Evolutionary conservation across 1,140 invertebrate genomes (phyloP), one percentile per base, ranked within the genome.

Genomic region (Leptinotarsa undecemlineata): DNA sequence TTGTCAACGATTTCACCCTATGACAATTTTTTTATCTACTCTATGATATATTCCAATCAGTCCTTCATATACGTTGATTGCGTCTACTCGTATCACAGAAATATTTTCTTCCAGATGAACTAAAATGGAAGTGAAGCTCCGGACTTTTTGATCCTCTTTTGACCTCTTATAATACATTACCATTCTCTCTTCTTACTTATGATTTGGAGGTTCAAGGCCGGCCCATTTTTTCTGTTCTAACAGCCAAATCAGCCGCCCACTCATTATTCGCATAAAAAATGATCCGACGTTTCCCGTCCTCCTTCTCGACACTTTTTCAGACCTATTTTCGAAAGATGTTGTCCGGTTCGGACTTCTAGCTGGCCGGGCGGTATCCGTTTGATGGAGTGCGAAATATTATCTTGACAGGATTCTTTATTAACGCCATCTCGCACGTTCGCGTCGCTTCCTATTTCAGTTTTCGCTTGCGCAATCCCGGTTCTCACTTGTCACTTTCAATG

Each of bases 371-470:
- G 64, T 71, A 68, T 74, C 63, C 72, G 67, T 47, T 68, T 77
- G 76, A 77, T 75, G 73, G 76, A 75, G 76, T 77, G 74, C 75
- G 74, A 77, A 74, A 77, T 77, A 77, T 77, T 74, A 68, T 73
- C 73, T 74, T 77, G 76, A 77, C 76, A 77, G 76, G 67, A 75
- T 77, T 75, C 76, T 77, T 77, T 77, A 77, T 77, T 77, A 77
- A 75, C 71, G 72, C 73, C 63, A 73, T 76, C 72, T 69, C 72
- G 75, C 75, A 74, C 69, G 75, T 68, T 76, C 68, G 19, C 63
- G 68, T 73, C 75, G 68, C 21, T 73, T 67, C 75, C 48, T 68
- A 71, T 61, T 71, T 71, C 51, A 17, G 69, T 71, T 71, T 26
- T 47, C 23, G n/a, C n/a, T 42, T 26, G 33, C 66, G 33, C 66